Conservation (phyloP, 2,797 vertebrate species). For the Emys orbicularis region DNA sequence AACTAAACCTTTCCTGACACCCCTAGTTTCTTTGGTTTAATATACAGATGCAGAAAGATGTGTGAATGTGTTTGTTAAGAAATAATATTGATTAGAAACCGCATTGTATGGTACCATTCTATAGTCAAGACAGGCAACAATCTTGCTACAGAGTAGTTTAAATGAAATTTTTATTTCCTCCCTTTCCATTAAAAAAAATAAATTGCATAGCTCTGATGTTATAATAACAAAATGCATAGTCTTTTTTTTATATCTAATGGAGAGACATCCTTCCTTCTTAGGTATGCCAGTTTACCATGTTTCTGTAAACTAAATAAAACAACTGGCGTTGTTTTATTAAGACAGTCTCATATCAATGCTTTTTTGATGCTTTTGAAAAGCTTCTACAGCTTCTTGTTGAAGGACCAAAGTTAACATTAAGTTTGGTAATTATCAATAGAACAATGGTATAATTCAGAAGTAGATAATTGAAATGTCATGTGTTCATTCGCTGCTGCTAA, state of each 20-base stretch:
- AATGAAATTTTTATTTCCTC: not conserved
- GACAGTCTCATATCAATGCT: not conserved
- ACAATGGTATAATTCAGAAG: not conserved
- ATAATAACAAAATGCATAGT: rapidly evolving
- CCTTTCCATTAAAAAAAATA: too few species aligned
- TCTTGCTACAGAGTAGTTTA: not conserved
- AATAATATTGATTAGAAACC: not conserved
- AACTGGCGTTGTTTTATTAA: not conserved
- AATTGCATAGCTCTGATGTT: not conserved
- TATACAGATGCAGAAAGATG: not conserved
- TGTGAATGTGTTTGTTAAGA: not conserved
- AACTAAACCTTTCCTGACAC: not conserved
- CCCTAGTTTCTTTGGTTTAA: not conserved
- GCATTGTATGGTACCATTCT: not conserved
- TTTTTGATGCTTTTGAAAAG: not conserved
- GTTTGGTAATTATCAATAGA: not conserved
- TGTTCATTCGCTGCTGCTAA: not conserved
- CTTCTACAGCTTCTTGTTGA: not conserved
- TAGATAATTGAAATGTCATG: not conserved
- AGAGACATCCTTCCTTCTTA: not conserved
- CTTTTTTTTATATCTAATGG: not conserved
- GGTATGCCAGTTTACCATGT: not conserved
- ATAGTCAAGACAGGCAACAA: not conserved
- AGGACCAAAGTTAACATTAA: not conserved
- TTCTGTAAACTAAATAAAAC: not conserved